Percentiles rank a stretch among this genome's conserved stretches.
Evolutionary conservation across 92 coral and sea anemone species (phyloP).

Genomic region (Phymanthus crucifer): DNA sequence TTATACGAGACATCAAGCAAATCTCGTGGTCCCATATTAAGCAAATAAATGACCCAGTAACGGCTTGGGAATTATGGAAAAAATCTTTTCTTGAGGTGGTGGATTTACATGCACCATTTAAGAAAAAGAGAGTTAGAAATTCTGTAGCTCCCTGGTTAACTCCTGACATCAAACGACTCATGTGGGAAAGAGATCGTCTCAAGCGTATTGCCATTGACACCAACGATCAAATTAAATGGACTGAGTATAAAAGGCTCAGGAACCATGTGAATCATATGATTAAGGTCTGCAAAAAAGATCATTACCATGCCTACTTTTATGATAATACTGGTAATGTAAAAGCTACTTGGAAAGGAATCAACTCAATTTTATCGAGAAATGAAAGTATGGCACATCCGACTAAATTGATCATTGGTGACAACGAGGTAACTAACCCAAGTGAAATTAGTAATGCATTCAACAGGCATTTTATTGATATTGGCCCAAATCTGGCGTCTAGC

Average conservation of each 20-base stretch:
- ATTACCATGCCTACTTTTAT: not conserved
- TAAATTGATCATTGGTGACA: conserved; percentile 18
- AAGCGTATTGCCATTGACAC: not conserved
- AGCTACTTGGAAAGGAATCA: conserved; percentile 17
- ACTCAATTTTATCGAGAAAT: conserved; percentile 23
- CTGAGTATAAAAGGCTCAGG: not conserved
- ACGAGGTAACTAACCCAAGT: conserved; percentile 35
- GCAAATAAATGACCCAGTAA: conserved; percentile 8
- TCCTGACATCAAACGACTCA: not conserved
- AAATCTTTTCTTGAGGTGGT: conserved; percentile 10
- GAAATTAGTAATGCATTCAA: conserved; percentile 29
- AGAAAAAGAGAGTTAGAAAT: conserved; percentile 10
- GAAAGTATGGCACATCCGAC: conserved; percentile 14
- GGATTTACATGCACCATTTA: conserved; percentile 12
- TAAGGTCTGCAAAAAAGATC: not conserved
- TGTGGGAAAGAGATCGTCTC: conserved; percentile 13
- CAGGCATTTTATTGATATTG: conserved; percentile 50
- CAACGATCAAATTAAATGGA: conserved; percentile 8
- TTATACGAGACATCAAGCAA: not conserved
- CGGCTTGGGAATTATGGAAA: conserved; percentile 34
- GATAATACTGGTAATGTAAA: not conserved
- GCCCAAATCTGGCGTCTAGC: conserved; percentile 42
- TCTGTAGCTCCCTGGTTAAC: conserved; percentile 32
- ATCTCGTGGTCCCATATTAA: conserved; percentile 30
- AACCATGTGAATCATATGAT: not conserved